phyloP scores from a whole-genome alignment of 37 sponge, comb jelly and placozoan species.

The Ianthella basta region DNA sequence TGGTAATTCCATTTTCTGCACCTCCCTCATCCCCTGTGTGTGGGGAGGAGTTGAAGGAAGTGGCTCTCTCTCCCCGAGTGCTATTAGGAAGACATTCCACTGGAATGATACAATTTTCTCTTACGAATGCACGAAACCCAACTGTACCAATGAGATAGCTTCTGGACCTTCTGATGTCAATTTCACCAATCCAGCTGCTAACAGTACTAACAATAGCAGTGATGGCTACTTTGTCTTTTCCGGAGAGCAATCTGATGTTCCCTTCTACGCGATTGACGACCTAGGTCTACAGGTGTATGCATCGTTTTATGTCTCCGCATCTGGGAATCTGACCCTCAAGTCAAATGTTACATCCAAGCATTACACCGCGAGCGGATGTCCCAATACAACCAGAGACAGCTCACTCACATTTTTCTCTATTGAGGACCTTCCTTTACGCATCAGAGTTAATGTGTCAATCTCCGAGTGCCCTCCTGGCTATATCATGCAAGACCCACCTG shows the following conservation, averaged over 20 bases:
- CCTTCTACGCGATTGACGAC: not conserved
- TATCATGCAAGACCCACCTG: no score
- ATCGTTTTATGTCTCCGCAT: no score
- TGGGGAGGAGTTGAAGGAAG: slow-evolving; percentile 25
- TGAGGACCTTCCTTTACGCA: not conserved
- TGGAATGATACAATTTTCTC: no score
- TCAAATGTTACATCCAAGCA: no score
- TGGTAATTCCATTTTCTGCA: slow-evolving; percentile 56
- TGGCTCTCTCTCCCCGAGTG: not conserved
- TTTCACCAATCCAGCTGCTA: not conserved
- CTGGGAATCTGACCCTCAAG: no score
- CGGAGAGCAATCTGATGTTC: not conserved
- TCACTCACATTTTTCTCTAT: not conserved
- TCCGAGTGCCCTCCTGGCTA: slow-evolving; percentile 7
- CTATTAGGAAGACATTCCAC: no score
- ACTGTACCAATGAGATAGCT: slow-evolving; percentile 32
- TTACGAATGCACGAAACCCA: not conserved
- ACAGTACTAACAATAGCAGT: not conserved
- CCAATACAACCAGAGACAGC: no score
- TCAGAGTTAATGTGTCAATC: not conserved
- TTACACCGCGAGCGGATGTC: no score
- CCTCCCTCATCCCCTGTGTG: slow-evolving; percentile 63
- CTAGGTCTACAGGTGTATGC: not conserved
- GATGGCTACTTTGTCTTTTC: not conserved
- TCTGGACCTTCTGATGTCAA: slow-evolving; percentile 39